phyloP scores from a whole-genome alignment of 2,888 invertebrate genomes.

The Campoplex capitator region DNA sequence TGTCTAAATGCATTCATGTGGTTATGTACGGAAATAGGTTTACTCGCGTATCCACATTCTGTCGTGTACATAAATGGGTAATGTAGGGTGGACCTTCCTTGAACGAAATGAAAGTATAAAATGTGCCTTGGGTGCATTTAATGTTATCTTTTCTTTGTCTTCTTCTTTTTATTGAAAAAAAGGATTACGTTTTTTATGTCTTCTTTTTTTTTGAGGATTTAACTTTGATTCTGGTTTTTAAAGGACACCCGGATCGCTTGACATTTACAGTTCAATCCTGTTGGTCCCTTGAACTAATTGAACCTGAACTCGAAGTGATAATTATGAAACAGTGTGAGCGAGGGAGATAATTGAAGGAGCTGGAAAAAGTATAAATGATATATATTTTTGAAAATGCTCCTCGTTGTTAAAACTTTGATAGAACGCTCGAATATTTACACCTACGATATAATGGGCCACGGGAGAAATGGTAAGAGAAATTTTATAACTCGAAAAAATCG shows the following conservation, averaged over 20 bases:
- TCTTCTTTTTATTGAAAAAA: background rate
- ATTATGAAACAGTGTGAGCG: background rate
- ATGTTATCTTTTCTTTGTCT: constrained; percentile 70
- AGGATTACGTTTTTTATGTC: background rate
- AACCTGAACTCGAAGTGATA: constrained; percentile 36
- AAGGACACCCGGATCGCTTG: constrained; percentile 63
- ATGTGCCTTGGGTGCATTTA: constrained; percentile 84
- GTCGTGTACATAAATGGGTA: constrained; percentile 67
- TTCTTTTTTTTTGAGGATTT: too few relatives aligned
- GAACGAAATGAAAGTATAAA: constrained; percentile 83
- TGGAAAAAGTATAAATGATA: constrained; percentile 22
- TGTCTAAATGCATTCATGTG: constrained; percentile 32
- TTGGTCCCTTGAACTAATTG: constrained; percentile 40
- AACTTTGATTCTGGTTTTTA: too few relatives aligned
- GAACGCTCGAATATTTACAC: constrained; percentile 59
- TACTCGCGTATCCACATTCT: constrained; percentile 42
- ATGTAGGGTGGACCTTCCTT: constrained; percentile 71
- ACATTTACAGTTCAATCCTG: constrained; percentile 47
- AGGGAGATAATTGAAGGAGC: background rate
- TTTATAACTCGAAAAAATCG: constrained; percentile 32
- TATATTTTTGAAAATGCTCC: constrained; percentile 57
- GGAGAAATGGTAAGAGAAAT: constrained; percentile 24
- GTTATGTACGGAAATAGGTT: background rate
- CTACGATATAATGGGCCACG: constrained; percentile 17
- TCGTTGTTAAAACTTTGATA: constrained; percentile 57